These are phyloP conservation scores for Sebastolobus altivelis DNA, from an alignment of 2,797 vertebrate genomes.

Conservation along the genomic window DNA sequence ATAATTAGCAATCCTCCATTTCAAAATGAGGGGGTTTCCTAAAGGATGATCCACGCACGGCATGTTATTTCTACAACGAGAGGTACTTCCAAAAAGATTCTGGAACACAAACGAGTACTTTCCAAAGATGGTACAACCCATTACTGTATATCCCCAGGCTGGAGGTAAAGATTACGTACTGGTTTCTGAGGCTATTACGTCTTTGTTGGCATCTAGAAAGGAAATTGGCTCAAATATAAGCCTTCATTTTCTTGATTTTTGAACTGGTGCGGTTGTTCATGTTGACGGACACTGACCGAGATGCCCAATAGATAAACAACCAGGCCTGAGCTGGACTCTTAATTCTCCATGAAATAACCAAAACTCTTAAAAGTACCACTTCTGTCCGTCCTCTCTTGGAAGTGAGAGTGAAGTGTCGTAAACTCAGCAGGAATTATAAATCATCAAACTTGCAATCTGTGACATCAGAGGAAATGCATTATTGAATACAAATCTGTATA, in stretches of 20 bases:
- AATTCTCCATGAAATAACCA: neutral
- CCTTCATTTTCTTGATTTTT: neutral
- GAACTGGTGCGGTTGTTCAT: neutral
- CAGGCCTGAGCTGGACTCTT: neutral
- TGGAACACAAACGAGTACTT: slow-evolving; percentile 37
- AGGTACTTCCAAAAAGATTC: neutral
- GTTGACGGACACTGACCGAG: neutral
- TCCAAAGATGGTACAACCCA: slow-evolving; percentile 29
- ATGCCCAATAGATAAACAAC: neutral
- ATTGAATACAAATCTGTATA: neutral
- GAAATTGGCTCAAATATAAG: slow-evolving; percentile 13
- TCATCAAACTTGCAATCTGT: neutral
- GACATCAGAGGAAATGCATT: neutral
- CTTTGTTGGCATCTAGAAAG: neutral
- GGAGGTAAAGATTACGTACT: neutral
- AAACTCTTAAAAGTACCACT: slow-evolving; percentile 5
- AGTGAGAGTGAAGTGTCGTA: neutral
- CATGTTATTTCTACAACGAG: slow-evolving; percentile 16
- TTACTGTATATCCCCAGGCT: slow-evolving; percentile 7
- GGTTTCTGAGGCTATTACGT: slow-evolving; percentile 3
- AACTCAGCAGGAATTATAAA: neutral
- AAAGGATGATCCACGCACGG: slow-evolving; percentile 22
- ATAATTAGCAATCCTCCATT: slow-evolving; percentile 40
- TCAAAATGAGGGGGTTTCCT: slow-evolving; percentile 50
- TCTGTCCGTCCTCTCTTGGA: neutral